A percentile compares a stretch with the other conserved stretches of the same genome.
Evolutionary conservation across 2,113 vertebrate genomes (phyloP).

Genomic region (Lasiurus cinereus): DNA sequence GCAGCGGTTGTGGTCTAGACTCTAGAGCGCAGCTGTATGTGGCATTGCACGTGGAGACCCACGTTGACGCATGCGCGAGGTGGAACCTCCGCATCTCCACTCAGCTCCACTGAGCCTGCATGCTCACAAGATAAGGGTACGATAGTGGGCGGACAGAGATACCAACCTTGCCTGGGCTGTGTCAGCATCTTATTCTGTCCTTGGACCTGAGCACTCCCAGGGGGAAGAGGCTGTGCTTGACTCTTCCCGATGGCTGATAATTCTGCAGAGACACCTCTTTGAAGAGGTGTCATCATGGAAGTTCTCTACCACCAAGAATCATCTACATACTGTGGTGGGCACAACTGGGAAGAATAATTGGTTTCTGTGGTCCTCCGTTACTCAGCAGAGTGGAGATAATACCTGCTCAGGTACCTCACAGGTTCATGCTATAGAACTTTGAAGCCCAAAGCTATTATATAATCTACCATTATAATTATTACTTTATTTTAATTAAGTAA

Average conservation of each 20-base stretch:
- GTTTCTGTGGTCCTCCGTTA: neutral
- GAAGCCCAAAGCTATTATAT: neutral
- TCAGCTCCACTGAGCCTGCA: neutral
- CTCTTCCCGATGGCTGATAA: neutral
- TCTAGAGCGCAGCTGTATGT: neutral
- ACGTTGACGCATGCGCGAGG: rapidly evolving
- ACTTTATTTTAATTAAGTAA: neutral
- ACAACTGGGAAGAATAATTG: neutral
- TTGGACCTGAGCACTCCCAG: neutral
- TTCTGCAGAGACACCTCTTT: neutral
- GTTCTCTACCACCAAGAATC: neutral
- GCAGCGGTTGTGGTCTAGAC: neutral
- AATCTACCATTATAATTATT: neutral
- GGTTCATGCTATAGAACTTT: neutral
- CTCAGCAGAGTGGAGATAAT: neutral
- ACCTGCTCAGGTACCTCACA: neutral
- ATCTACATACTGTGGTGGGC: neutral
- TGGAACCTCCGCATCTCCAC: rapidly evolving
- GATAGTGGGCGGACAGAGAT: neutral
- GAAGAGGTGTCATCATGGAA: neutral
- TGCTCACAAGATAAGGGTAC: rapidly evolving
- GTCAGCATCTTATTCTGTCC: neutral
- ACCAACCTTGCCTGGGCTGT: neutral
- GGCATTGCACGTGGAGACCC: neutral
- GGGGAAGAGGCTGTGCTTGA: neutral